Conservation (phyloP, 2,888 invertebrate genomes). For the Brenthis ino region DNA sequence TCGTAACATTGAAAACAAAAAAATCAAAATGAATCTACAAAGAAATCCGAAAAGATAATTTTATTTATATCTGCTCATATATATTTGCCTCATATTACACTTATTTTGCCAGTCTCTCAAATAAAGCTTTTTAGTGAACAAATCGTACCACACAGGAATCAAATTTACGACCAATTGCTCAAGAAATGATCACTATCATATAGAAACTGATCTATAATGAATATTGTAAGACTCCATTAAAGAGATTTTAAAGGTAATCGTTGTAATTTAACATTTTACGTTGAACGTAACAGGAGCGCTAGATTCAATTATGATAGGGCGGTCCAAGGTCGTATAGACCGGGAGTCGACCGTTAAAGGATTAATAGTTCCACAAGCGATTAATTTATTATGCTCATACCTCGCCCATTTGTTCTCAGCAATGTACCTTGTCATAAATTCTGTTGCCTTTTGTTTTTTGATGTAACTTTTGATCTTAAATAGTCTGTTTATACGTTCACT, state of each 20-base stretch:
- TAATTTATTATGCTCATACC: conserved; percentile 63
- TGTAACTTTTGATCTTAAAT: too few species aligned
- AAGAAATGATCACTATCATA: neutral
- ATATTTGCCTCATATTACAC: too few species aligned
- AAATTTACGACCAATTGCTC: conserved; percentile 4
- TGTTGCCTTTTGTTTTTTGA: too few species aligned
- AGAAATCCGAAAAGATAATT: too few species aligned
- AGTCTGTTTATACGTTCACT: too few species aligned
- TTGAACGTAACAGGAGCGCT: conserved; percentile 47
- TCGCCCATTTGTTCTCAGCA: conserved; percentile 9
- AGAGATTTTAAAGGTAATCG: conserved; percentile 31
- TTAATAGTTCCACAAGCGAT: conserved; percentile 75
- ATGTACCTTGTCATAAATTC: too few species aligned
- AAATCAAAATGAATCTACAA: too few species aligned
- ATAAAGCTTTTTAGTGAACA: too few species aligned
- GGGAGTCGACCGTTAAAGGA: conserved; percentile 73
- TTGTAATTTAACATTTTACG: conserved; percentile 35
- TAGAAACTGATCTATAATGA: conserved; percentile 15
- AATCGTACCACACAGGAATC: neutral
- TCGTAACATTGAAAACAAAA: too few species aligned
- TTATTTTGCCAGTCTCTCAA: too few species aligned
- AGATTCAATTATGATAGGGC: conserved; percentile 77
- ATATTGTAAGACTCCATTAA: conserved; percentile 22
- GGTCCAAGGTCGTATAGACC: conserved; percentile 53
- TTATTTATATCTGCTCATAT: too few species aligned